A percentile compares a stretch with the other conserved stretches of the same genome.
phyloP scores from a whole-genome alignment of 2,888 invertebrate genomes.

The Drosophila testacea region DNA sequence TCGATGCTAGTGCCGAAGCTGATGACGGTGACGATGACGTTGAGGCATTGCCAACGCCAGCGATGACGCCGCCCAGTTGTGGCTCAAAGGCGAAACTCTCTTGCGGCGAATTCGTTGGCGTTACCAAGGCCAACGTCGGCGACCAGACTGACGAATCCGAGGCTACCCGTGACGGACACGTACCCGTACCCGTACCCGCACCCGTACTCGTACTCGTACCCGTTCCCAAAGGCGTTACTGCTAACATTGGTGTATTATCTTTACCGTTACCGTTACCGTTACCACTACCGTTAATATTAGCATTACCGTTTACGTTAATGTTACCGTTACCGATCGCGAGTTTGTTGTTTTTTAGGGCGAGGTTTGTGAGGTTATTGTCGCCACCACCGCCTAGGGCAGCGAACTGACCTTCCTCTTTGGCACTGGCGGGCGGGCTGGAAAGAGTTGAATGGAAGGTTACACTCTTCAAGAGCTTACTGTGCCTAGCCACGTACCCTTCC shows the following conservation, averaged over 20 bases:
- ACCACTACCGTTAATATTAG: slow-evolving; percentile 24
- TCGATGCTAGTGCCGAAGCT: slow-evolving; percentile 8
- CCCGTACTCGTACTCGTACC: background rate
- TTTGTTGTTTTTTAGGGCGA: slow-evolving; percentile 18
- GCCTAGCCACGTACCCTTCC: slow-evolving; percentile 95
- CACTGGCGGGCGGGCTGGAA: slow-evolving; percentile 90
- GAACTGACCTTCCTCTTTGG: slow-evolving; percentile 65
- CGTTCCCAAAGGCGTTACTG: slow-evolving; percentile 9
- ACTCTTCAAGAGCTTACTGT: slow-evolving; percentile 94
- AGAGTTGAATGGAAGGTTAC: slow-evolving; percentile 95
- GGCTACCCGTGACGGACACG: background rate
- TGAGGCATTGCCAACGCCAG: slow-evolving; percentile 71
- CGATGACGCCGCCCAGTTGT: slow-evolving; percentile 54
- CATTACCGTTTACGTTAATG: slow-evolving; percentile 3
- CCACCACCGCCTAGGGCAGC: slow-evolving; percentile 45
- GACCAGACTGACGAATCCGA: slow-evolving; percentile 57
- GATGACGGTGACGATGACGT: slow-evolving; percentile 18
- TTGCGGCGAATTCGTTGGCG: slow-evolving; percentile 79
- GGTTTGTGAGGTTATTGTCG: slow-evolving; percentile 6
- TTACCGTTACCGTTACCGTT: slow-evolving; percentile 22
- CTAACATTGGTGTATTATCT: slow-evolving; percentile 10
- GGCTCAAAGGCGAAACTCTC: slow-evolving; percentile 64
- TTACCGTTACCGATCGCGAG: slow-evolving; percentile 1
- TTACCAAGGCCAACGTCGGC: slow-evolving; percentile 74
- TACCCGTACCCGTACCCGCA: background rate